These are phyloP conservation scores for Lytechinus variegatus DNA, from an alignment of 35 echinoderm and acorn worm genomes.

Conservation along the genomic window DNA sequence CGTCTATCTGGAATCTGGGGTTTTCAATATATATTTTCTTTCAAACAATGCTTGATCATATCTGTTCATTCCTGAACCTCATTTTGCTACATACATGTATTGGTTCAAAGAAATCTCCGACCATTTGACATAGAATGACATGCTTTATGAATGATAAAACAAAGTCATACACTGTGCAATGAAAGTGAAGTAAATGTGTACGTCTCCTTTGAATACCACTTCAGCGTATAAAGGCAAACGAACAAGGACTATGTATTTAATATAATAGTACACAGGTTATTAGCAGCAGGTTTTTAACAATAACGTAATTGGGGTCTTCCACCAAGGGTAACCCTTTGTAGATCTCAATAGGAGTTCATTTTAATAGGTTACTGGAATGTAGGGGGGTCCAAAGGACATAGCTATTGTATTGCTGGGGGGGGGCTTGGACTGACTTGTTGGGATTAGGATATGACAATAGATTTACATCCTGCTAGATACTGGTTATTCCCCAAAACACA, in stretches of 20 bases:
- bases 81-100: background rate
- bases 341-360: too few relatives aligned
- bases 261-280: too few relatives aligned
- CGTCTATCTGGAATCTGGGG: too few relatives aligned
- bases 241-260: too few relatives aligned
- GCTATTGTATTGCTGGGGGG: background rate
- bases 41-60: background rate
- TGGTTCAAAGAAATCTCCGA: background rate
- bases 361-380: too few relatives aligned
- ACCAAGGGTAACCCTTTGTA: too few relatives aligned
- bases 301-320: too few relatives aligned
- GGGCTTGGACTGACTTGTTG: background rate
- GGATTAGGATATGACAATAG: background rate
- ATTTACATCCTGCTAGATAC: background rate
- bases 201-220: background rate
- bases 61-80: background rate
- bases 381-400: background rate
- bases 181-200: background rate
- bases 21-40: background rate
- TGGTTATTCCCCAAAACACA: background rate
- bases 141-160: too few relatives aligned
- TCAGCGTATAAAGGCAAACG: too few relatives aligned
- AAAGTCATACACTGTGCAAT: background rate
- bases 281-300: too few relatives aligned
- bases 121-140: background rate